Evolutionary conservation across 2,888 invertebrate species (phyloP), one percentile per base, ranked within the genome.

Genomic region (Stegophylla sp.): DNA sequence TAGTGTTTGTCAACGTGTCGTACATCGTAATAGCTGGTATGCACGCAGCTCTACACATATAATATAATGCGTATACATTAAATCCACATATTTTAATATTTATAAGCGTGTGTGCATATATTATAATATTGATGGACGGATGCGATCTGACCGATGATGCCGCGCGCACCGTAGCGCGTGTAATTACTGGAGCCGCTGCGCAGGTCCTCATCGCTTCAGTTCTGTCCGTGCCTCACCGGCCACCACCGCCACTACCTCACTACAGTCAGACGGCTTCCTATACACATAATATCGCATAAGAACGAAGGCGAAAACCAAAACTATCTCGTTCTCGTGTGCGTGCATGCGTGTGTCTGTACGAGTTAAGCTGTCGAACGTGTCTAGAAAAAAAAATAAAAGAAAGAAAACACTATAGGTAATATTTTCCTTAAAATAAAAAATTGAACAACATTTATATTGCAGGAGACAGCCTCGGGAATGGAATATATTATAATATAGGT

Each of bases 41-140:
- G 1, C 1, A 15, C 69, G 48, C n/a, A 51, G 28, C 69, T 48
- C 69, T 12, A 69, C n/a, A 48, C 48, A 75, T n/a, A 17, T 51
- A 75, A 34, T 51, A 43, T 43, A 15, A 7, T 34, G 7, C 34
- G 7, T 7, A 34, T 34, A 7, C 34, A 34, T 34, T 34, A 34
- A n/a, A n/a, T 34, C 3, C 34, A 34, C 7, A 34, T 34, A 17
- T 48, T 45, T 17, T 9, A 17, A 17, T 64, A 13, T 20, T 10
- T 23, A 23, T 51, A 12, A n/a, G 64, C 53, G 59, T 48, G 61
- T 63, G 28, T 63, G 64, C 51, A 66, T 74, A 74, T 20, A n/a
- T 45, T 73, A 43, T 59, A 45, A 48, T 77, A 77, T 79, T 79
- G 79, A 79, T 79, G 79, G 79, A 79, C 71, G 61, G 79, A 79